Evolutionary conservation across 1,140 invertebrate species (phyloP), one percentile per base, ranked within the genome.

Genomic region (Trypoxylus dichotomus): DNA sequence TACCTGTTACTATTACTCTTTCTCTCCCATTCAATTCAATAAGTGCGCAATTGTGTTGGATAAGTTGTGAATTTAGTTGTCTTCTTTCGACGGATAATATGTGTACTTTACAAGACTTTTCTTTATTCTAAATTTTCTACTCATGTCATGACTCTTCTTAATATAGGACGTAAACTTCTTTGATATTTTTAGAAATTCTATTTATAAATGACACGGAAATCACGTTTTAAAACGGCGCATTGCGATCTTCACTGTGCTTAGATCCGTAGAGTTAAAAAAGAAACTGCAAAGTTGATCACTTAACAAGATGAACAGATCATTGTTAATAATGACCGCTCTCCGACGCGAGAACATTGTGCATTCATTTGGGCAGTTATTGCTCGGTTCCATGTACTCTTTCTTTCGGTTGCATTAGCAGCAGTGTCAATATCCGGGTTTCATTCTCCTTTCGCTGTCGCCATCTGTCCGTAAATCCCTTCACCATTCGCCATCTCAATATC

Each of bases 401-500:
- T 68, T 68, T 29, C 47, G 47, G 60, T 25, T 68, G 25, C 11
- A 68, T 68, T 68, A 68, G 24, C 60, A 68, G 27, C 60, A 68
- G 60, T 68, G 60, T 27, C 60, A 68, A 68, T 27, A 68, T 68
- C 60, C 60, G 60, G 60, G 60, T 68, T 68, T 68, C 60, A 68
- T 68, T 68, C 60, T 68, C 24, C 60, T 68, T 68, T 68, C 60
- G 24, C 60, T 24, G 24, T 68, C 60, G 60, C 60, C 60, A 68
- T 68, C 60, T 68, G 60, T 68, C 60, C 60, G 60, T 68, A 68
- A 68, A 68, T 68, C 60, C 60, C 60, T 68, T 68, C 60, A 68
- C 60, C 27, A 68, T 68, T 24, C 24, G 27, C 24, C 60, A 68
- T 25, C 60, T 68, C 21, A 68, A 27, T 24, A 68, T 68, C 24